These are phyloP conservation scores for Babyrousa celebensis DNA, from an alignment of 2,797 vertebrate species.

Conservation along the genomic window DNA sequence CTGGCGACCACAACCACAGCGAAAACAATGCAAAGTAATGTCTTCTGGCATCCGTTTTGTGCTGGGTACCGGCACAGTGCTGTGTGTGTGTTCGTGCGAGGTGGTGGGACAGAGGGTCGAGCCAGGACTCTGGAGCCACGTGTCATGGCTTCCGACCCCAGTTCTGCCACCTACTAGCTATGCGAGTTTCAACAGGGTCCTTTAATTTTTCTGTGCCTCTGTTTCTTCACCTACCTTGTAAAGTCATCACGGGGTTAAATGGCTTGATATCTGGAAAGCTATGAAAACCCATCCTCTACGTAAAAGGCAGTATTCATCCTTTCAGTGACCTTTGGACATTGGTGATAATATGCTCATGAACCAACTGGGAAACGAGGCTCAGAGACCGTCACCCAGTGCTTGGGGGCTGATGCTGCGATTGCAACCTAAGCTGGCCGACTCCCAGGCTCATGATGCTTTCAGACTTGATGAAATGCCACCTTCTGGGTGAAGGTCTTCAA, in stretches of 20 bases:
- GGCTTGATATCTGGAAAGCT: not conserved
- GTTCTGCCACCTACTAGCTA: not conserved
- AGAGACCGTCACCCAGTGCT: not conserved
- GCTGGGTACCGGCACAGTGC: no score
- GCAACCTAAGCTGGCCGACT: not conserved
- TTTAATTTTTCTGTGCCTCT: not conserved
- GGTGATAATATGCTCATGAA: not conserved
- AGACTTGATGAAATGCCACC: rapidly evolving
- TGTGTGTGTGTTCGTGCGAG: not conserved
- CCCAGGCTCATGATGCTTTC: not conserved
- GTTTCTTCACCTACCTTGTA: not conserved
- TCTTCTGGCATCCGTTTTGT: not conserved
- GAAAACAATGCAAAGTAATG: not conserved
- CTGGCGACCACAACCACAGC: not conserved
- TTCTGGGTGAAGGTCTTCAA: not conserved
- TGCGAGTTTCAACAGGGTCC: not conserved
- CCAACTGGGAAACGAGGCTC: not conserved
- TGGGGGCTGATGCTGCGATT: not conserved
- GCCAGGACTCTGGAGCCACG: not conserved
- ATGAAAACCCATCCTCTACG: not conserved
- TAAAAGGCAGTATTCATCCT: not conserved
- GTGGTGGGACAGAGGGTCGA: not conserved
- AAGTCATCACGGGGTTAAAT: not conserved
- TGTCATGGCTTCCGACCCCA: not conserved
- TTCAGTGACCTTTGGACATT: rapidly evolving